Evolutionary conservation across 64 coral and sea anemone species (phyloP), one percentile per base, ranked within the genome.

Genomic region (Actinia tenebrosa): DNA sequence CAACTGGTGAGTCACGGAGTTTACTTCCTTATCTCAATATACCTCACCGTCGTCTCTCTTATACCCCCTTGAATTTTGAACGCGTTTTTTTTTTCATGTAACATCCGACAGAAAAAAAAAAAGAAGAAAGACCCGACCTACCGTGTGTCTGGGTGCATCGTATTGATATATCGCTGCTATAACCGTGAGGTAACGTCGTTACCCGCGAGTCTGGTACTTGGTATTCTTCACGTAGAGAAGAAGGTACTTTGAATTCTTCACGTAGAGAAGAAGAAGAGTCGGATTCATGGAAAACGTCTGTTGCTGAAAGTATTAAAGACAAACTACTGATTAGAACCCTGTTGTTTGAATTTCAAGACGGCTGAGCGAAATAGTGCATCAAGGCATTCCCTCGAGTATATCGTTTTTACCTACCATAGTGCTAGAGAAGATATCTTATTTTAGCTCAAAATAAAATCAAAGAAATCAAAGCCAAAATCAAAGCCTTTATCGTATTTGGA

Each of bases 271-370:
- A 79, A 20, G 53, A 79, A 42, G 83, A 77, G n/a, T 91, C 89
- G 64, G 46, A 44, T 80, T 91, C 89, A 17, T 83, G 89, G 45
- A 91, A 91, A 3, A 91, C 89, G 11, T 91, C 83, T 16, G 37
- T 26, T 30, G 69, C 69, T 75, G 69, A 16, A 37, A 37, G 3
- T 15, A 30, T 14, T 25, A 75, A n/a, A 14, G 15, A 50, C 2
- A 50, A 42, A 75, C 5, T 42, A 75, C 8, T 26, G 30, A 75
- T 42, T 30, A 22, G 7, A 69, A 69, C 8, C 18, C 0, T 20
- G 5, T 23, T 69, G 20, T 18, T 23, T 69, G 64, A 9, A 50
- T 50, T 8, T 8, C 47, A 50, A 58, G 56, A 58, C 56, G 56
- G 10, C 15, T 58, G 56, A 58, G 56, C 10, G 0, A 58, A 14